phyloP scores from a whole-genome alignment of 2,888 invertebrate genomes.

The Autographa pulchrina region DNA sequence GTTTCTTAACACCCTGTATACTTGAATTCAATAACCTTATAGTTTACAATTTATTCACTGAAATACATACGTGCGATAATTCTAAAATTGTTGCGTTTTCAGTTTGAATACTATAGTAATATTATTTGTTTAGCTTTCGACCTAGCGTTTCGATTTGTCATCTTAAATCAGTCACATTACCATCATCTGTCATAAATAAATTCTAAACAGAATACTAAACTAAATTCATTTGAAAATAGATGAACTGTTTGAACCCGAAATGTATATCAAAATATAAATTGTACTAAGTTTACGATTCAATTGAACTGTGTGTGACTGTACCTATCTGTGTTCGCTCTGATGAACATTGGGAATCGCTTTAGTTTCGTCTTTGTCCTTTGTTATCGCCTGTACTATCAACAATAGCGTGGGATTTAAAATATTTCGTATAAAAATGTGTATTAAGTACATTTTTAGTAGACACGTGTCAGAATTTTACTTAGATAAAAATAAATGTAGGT shows the following conservation, averaged over 20 bases:
- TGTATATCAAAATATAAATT: background rate
- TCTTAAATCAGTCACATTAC: no score
- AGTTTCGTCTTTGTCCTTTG: constrained; percentile 34
- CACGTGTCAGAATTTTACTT: background rate
- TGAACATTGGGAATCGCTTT: constrained; percentile 43
- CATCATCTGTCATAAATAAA: no score
- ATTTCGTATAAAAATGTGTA: background rate
- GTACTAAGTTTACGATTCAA: background rate
- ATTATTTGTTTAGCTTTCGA: no score
- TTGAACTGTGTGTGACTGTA: constrained; percentile 12
- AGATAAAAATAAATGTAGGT: no score
- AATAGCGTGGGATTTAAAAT: background rate
- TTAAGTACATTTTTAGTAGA: background rate
- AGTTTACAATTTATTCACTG: no score
- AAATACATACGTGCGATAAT: background rate
- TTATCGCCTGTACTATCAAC: constrained; percentile 24
- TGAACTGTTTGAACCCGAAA: background rate
- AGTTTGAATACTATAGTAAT: no score
- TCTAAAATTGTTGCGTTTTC: no score
- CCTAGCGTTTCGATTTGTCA: no score
- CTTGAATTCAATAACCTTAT: no score
- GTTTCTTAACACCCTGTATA: no score
- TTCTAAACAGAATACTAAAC: no score
- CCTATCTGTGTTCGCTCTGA: constrained; percentile 20
- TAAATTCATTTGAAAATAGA: no score